Base-by-base conservation (phyloP, 2,888 invertebrate species). In the Yponomeuta evonymella region DNA sequence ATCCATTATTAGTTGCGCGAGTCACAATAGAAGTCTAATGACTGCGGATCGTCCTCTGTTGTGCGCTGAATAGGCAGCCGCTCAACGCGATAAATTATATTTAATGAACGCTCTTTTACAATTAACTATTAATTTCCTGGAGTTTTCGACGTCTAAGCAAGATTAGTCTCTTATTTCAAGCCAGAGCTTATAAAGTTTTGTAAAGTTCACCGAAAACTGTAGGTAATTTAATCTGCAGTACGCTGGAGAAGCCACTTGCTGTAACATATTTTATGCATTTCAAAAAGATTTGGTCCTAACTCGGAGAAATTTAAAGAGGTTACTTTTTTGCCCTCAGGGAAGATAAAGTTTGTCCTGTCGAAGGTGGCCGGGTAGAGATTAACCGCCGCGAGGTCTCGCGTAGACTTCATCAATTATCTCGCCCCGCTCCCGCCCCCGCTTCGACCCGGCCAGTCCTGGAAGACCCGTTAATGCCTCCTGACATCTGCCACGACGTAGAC, bases 381-480 rank as follows among this genome's bases (percentile, higher is more conserved):
- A 86, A 80, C 80, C 80, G 79, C 75, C 76, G 76, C 78, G 78
- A 77, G 79, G 79, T 81, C 81, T 81, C 85, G 84, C 85, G 84
- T 83, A 80, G 83, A 81, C 81, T 86, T 84, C 88, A 88, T 88
- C 87, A 88, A 88, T 88, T 88, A 88, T 83, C 80, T 79, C 76
- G 51, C 51, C 80, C 79, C 76, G 68, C 51, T 30, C 73, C 76
- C 72, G 76, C 77, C 76, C 73, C 73, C 62, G 71, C 66, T 75
- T 75, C 71, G 71, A 71, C 71, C 71, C 74, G 72, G 71, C 70
- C 71, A 71, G 72, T 73, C 70, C 71, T 69, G 72, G 72, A 74
- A 75, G 64, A 70, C 64, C 73, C 71, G 66, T 58, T 75, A 74
- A 80, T 80, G 80, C 83, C 82, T 80, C 77, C 74, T 74, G 74